Conservation (phyloP, 1,140 invertebrate genomes). For the Anoplophora glabripennis region DNA sequence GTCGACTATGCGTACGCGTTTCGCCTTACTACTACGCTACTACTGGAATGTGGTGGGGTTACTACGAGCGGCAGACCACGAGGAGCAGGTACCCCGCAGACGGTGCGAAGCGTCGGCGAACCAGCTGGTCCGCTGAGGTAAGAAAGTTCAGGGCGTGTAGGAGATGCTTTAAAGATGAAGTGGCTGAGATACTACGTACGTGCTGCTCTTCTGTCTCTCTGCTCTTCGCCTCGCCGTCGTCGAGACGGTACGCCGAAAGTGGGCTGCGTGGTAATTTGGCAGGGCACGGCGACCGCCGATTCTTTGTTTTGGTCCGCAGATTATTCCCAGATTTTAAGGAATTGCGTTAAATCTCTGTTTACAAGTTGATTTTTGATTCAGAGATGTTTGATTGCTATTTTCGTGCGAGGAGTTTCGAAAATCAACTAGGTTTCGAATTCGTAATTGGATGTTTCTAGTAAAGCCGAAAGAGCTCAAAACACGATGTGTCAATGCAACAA, state of each 20-base stretch:
- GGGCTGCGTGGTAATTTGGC: background rate
- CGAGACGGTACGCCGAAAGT: background rate
- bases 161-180: conserved; percentile 36
- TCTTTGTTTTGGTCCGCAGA: no score
- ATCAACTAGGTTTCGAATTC: no score
- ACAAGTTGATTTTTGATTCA: no score
- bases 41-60: conserved; percentile 40
- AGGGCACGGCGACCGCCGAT: no score
- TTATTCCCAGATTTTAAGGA: no score
- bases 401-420: no score
- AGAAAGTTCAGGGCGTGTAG: conserved; percentile 43
- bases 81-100: background rate
- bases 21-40: conserved; percentile 34
- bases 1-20: conserved; percentile 8
- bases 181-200: conserved; percentile 23
- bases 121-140: conserved; percentile 31
- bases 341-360: no score
- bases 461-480: no score
- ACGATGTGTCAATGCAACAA: no score
- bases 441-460: no score
- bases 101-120: conserved; percentile 8
- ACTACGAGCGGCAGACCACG: conserved; percentile 35
- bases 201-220: conserved; percentile 2
- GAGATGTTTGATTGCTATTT: no score
- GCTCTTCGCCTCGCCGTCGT: conserved; percentile 1